Base-by-base conservation (phyloP, 1,140 invertebrate genomes). In the Lepidotrigona ventralis region DNA sequence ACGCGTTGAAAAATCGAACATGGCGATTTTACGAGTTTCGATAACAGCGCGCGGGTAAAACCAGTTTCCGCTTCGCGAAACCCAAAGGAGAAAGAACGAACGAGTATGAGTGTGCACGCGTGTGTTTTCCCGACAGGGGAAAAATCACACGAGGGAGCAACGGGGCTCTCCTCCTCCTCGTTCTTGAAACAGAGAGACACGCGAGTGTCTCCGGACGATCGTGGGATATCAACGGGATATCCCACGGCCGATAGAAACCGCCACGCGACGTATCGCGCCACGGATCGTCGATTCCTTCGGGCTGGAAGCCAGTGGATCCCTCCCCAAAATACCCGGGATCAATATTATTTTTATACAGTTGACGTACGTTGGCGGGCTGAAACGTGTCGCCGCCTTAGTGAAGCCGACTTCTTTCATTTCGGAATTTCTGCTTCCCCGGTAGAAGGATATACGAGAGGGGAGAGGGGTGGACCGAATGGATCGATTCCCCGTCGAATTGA, bases 311-410 rank as follows among this genome's bases (percentile, higher is more conserved):
- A 23, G 23, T 33, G 33, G 33, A 3, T 60, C 39, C 39, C 39
- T 8, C 39, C 0, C 39, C 39, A 46, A 46, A 46, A 46, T 46
- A 46, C 39, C 58, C 73, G 60, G 72, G 54, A 84, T 86, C 85
- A 80, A 86, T 84, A 86, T 86, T 86, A 86, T 86, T 86, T 86
- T 74, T 86, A 53, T 68, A 75, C 51, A 53, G 72, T n/a, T 80
- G 74, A 51, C 83, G 46, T 77, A 33, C 33, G 33, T 76, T 8
- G 39, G 39, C 8, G 39, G 6, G 8, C 6, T 54, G 51, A 76
- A 14, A 56, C 33, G 74, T 85, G 54, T 53, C 66, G 68, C 29
- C 26, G 21, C 56, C 72, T 33, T 26, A 71, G 72, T 21, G n/a
- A 70, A 79, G 46, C 53, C 46, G 39, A 77, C 19, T 26, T 78